Base-by-base conservation (phyloP, 2,113 vertebrate species). In the Salminus brasiliensis region DNA sequence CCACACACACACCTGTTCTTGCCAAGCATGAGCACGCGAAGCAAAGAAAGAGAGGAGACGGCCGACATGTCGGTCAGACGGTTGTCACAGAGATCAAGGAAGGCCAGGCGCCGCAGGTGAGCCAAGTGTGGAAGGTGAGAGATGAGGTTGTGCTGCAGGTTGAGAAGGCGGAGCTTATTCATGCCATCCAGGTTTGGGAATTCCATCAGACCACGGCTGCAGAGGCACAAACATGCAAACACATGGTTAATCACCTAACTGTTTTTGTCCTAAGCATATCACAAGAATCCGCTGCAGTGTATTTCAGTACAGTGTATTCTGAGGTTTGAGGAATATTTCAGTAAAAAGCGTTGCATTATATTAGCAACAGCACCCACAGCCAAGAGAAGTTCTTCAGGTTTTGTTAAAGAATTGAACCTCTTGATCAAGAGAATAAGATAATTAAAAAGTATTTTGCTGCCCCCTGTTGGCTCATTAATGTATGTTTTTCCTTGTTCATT, bases 101-200 rank as follows among this genome's bases (percentile, higher is more conserved):
- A 93, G 84, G 95, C 91, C n/a, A 99, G 94, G n/a, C 92, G 91
- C 16, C 93, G 94, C 49, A 98, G 89, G 75, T 94, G 93, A 76
- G 95, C 93, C 81, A 98, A 87, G 87, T 96, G 94, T 79, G 96
- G 95, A 80, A 99, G 95, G 53, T 81, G 92, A 59, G 93, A 93
- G 88, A 99, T 95, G 60, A 89, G 93, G 89, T 99, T 99, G 85
- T 98, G 96, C 62, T 99, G 97, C 66, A 99, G 94, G 90, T 95
- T 98, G 78, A 99, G 85, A 55, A 97, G 86, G 21, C 94, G 95
- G 55, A 98, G 93, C 30, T 94, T 92, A 55, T 95, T 93, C 84
- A 94, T 91, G 13, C 91, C 88, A 21, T 93, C 91, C 5, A 99
- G 93, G 80, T 95, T 73, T 5, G 98, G 98, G 63, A 95, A 96